Percentiles rank a stretch among this genome's conserved stretches.
Conservation (phyloP, 92 coral and sea anemone species). For the Siderastrea radians region DNA sequence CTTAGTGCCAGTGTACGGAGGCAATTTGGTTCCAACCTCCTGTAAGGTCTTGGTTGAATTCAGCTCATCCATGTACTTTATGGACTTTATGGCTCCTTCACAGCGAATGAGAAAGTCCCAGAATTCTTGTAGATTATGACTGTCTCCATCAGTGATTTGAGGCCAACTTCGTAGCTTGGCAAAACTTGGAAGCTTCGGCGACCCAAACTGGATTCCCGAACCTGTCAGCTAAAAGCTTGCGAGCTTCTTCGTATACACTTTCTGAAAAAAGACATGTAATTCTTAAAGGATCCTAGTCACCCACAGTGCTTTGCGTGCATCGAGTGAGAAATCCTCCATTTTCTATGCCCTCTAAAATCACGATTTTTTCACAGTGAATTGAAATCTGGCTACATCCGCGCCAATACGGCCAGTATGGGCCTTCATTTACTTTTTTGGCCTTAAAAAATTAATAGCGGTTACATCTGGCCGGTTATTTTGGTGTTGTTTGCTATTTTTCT, state of each 20-base stretch:
- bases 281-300: too few relatives aligned
- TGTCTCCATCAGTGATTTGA: conserved; percentile 32
- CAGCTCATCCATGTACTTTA: conserved; percentile 28
- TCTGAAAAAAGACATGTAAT: conserved; percentile 9
- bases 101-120: conserved; percentile 48
- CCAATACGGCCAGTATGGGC: too few relatives aligned
- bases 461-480: too few relatives aligned
- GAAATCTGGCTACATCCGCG: too few relatives aligned
- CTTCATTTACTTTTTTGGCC: too few relatives aligned
- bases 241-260: conserved; percentile 33
- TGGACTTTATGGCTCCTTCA: conserved; percentile 30
- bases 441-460: too few relatives aligned
- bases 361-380: too few relatives aligned
- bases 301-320: too few relatives aligned
- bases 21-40: conserved; percentile 37
- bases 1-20: conserved; percentile 25
- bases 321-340: too few relatives aligned
- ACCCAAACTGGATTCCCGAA: conserved; percentile 38
- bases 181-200: conserved; percentile 31
- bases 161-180: conserved; percentile 23
- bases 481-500: too few relatives aligned
- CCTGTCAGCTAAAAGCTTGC: conserved; percentile 18
- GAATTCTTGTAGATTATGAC: conserved; percentile 32
- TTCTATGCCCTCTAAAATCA: too few relatives aligned
- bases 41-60: conserved; percentile 28